phyloP scores from a whole-genome alignment of 2,797 vertebrate genomes.

The Euthynnus affinis region DNA sequence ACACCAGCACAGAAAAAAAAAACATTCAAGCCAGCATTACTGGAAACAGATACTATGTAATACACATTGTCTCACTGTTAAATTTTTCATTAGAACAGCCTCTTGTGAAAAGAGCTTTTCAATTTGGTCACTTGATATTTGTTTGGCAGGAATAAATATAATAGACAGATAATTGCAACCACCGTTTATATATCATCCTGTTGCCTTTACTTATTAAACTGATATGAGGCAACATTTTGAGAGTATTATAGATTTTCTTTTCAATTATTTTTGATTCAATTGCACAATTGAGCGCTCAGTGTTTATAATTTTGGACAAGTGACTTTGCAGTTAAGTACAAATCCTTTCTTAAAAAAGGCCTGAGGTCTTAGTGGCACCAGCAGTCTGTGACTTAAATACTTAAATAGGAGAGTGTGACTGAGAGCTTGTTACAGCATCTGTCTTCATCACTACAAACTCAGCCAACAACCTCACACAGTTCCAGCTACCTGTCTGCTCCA shows the following conservation, averaged over 20 bases:
- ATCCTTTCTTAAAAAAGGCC: constrained; percentile 22
- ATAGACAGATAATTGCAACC: constrained; percentile 22
- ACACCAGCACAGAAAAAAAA: constrained; percentile 43
- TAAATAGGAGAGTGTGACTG: constrained; percentile 43
- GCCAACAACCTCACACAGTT: constrained; percentile 48
- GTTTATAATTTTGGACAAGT: constrained; percentile 22
- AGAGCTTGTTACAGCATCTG: constrained; percentile 53
- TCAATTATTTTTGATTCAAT: constrained; percentile 11
- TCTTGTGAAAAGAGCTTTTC: constrained; percentile 35
- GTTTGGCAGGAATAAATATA: constrained; percentile 38
- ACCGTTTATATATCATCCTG: background rate
- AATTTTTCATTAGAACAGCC: constrained; percentile 64
- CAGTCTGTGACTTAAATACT: constrained; percentile 57
- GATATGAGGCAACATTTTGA: background rate
- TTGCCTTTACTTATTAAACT: constrained; percentile 3
- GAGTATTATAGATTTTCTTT: background rate
- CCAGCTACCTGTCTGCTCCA: constrained; percentile 65
- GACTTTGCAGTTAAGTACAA: constrained; percentile 26
- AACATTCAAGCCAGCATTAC: constrained; percentile 47
- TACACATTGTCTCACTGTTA: constrained; percentile 58
- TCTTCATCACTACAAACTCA: constrained; percentile 57
- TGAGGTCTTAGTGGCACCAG: constrained; percentile 31
- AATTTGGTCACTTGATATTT: constrained; percentile 51
- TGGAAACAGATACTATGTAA: constrained; percentile 52
- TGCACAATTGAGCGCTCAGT: constrained; percentile 11